These are phyloP conservation scores for Macrosteles quadrilineatus DNA, from an alignment of 1,140 invertebrate species.

Conservation along the genomic window DNA sequence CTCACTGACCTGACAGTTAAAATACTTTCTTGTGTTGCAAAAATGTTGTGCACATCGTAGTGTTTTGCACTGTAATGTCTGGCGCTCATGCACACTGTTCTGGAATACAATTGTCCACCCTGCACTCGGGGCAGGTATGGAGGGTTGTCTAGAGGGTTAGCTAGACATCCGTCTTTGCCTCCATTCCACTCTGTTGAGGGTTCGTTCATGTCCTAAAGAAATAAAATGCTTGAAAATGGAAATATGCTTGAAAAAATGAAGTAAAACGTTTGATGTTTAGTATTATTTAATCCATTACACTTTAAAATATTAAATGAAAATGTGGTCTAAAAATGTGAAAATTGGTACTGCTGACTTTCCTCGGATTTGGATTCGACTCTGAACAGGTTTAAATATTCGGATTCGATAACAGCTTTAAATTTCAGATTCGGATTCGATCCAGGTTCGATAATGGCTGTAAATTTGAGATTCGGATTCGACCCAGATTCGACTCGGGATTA, in stretches of 20 bases:
- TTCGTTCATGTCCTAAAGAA: constrained; percentile 79
- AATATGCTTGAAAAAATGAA: no score
- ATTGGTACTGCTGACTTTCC: no score
- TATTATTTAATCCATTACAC: background rate
- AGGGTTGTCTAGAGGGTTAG: constrained; percentile 70
- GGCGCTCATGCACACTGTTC: constrained; percentile 84
- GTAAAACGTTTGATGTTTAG: background rate
- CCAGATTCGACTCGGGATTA: no score
- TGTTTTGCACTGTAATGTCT: constrained; percentile 67
- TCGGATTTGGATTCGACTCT: no score
- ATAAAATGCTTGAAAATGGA: constrained; percentile 48
- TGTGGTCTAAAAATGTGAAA: no score
- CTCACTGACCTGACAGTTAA: constrained; percentile 71
- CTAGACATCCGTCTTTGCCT: constrained; percentile 49
- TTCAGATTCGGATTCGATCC: no score
- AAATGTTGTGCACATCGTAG: constrained; percentile 83
- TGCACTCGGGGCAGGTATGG: constrained; percentile 66
- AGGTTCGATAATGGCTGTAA: no score
- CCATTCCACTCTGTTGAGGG: constrained; percentile 57
- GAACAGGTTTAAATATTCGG: no score
- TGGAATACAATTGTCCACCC: constrained; percentile 59
- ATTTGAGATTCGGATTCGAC: no score
- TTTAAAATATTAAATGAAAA: background rate
- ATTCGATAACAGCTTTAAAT: no score
- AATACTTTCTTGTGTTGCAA: constrained; percentile 73